phyloP scores from a whole-genome alignment of 1,140 invertebrate genomes.

The Drosophila nigrodunni region DNA sequence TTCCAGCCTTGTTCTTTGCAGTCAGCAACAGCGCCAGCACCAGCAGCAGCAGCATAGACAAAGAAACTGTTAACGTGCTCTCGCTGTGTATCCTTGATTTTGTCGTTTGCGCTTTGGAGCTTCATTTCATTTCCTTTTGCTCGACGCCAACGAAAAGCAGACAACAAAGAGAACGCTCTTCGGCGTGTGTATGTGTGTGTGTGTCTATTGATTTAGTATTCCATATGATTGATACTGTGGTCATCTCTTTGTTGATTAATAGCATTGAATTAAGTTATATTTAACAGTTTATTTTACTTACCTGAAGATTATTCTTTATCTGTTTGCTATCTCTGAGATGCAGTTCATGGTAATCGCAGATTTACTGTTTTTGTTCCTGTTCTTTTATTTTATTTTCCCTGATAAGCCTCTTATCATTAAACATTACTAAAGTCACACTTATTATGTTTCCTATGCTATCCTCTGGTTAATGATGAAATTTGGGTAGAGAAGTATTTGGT shows the following conservation, averaged over 20 bases:
- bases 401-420: no score
- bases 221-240: slow-evolving; percentile 32
- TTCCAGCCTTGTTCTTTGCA: slow-evolving; percentile 20
- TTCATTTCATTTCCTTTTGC: slow-evolving; percentile 61
- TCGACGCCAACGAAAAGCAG: slow-evolving; percentile 35
- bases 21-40: neutral
- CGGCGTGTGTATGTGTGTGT: neutral
- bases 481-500: neutral
- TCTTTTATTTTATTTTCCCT: neutral
- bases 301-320: neutral
- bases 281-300: neutral
- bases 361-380: no score
- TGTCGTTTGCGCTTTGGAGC: slow-evolving; percentile 39
- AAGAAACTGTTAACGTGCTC: slow-evolving; percentile 65
- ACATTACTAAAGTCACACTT: no score
- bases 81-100: slow-evolving; percentile 66
- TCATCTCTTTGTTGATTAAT: neutral
- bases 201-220: slow-evolving; percentile 32
- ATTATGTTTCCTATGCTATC: no score
- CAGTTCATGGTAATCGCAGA: neutral
- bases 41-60: slow-evolving; percentile 36
- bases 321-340: neutral
- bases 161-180: slow-evolving; percentile 64
- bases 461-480: no score
- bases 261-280: slow-evolving; percentile 1